Base-by-base conservation (phyloP, 2,113 vertebrate genomes). In the Anthoscopus minutus region DNA sequence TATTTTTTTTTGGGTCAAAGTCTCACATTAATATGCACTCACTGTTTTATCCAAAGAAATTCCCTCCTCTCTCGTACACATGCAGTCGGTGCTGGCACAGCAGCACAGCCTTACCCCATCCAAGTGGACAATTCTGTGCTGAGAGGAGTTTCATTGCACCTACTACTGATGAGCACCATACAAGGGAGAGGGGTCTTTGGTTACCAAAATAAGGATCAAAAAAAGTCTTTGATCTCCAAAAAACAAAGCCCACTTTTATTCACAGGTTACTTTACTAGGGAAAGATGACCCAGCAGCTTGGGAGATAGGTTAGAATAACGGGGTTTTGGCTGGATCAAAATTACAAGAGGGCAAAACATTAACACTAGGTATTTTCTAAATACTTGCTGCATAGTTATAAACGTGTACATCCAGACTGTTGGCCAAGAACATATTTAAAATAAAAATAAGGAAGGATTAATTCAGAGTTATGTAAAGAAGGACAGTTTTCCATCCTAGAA, bases 161-260 rank as follows among this genome's bases (percentile, higher is more conserved):
- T 71, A 44, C 44, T n/a, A 18, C 61, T 62, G 64, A 96, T 47
- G 44, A 79, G 25, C 57, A 73, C 47, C 58, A 45, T 37, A 6
- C 54, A 70, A 74, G 27, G 30, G n/a, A 81, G 37, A 73, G 15
- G n/a, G 35, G 50, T 54, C 35, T 95, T 95, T 78, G 51, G 48
- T 94, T 94, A 78, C 90, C 53, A 67, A 47, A 69, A 64, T 40
- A 10, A 69, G 48, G 69, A 81, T 77, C 21, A 89, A 91, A 79
- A 37, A 44, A 76, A 51, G 44, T 7, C 79, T 95, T 95, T 94
- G 64, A 92, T 93, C 85, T 94, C 61, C 47, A 56, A 60, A 86
- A 89, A 70, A 92, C 76, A 96, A 95, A 90, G 86, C 53, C 10
- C 33, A 22, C 25, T 78, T 93, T 53, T 86, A 83, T 91, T 86